Conservation (phyloP, 2,797 vertebrate genomes). For the Vultur gryphus region DNA sequence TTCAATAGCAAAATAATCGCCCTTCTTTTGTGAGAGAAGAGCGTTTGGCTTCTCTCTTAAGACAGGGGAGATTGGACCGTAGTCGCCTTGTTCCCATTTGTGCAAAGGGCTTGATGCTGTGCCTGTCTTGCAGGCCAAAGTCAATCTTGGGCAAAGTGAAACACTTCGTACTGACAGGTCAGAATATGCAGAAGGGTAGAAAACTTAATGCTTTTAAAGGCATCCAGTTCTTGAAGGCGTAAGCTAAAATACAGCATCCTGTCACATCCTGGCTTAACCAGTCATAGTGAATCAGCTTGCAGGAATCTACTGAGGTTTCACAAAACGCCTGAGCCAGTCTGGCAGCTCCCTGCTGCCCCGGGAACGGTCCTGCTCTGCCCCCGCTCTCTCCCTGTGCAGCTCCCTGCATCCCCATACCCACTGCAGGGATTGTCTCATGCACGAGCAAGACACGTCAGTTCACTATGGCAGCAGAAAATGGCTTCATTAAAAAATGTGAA, state of each 20-base stretch:
- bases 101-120: neutral
- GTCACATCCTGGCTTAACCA: neutral
- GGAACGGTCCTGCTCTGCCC: neutral
- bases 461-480: neutral
- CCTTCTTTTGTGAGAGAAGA: neutral
- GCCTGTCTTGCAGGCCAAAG: neutral
- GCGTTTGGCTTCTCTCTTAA: neutral
- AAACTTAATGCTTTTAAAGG: neutral
- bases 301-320: neutral
- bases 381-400: accelerated
- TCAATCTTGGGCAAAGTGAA: neutral
- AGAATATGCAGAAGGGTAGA: neutral
- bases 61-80: neutral
- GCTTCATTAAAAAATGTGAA: neutral
- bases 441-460: accelerated
- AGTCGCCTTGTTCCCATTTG: neutral
- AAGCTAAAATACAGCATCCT: neutral
- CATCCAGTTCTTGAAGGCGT: neutral
- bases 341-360: neutral
- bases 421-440: neutral
- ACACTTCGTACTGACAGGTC: neutral
- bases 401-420: accelerated
- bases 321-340: neutral
- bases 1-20: neutral
- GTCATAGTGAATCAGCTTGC: neutral